phyloP scores from a whole-genome alignment of 2,797 vertebrate species.

The Malacoctenus gilli region DNA sequence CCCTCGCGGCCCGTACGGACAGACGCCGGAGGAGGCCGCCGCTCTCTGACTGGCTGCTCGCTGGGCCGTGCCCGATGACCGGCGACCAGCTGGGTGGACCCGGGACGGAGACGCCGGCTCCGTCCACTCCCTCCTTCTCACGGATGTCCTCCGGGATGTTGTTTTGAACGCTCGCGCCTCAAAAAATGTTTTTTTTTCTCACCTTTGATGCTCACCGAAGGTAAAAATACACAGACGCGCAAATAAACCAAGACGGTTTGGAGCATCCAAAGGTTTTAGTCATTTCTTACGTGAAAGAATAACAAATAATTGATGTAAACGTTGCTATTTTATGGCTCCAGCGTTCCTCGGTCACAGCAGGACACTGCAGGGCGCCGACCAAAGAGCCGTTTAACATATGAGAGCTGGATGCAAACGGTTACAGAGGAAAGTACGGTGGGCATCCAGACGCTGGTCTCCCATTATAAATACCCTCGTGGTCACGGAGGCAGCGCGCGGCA shows the following conservation, averaged over 20 bases:
- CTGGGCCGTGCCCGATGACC: constrained; percentile 53
- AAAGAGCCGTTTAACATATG: constrained; percentile 72
- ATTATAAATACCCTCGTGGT: constrained; percentile 77
- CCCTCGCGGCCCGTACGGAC: constrained; percentile 19
- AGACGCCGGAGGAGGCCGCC: constrained; percentile 6
- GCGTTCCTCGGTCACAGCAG: constrained; percentile 35
- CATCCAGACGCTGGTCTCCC: constrained; percentile 67
- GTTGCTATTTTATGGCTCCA: no score
- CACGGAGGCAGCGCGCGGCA: constrained; percentile 61
- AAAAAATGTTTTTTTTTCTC: constrained; percentile 50
- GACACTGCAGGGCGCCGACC: constrained; percentile 33
- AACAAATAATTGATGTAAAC: no score
- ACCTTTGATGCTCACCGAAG: constrained; percentile 51
- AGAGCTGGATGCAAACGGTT: constrained; percentile 68
- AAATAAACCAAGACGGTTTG: no score
- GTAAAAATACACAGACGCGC: constrained; percentile 44
- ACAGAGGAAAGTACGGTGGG: constrained; percentile 63
- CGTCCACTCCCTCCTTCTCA: constrained; percentile 37
- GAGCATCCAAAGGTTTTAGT: no score
- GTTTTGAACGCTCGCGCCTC: constrained; percentile 49
- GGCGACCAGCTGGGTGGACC: constrained; percentile 53
- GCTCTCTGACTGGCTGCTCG: constrained; percentile 45
- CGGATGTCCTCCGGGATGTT: constrained; percentile 48
- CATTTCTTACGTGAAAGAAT: no score
- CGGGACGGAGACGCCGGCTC: constrained; percentile 12